Evolutionary conservation across 2,888 invertebrate species (phyloP).

Genomic region (Fissipunctia ypsillon): DNA sequence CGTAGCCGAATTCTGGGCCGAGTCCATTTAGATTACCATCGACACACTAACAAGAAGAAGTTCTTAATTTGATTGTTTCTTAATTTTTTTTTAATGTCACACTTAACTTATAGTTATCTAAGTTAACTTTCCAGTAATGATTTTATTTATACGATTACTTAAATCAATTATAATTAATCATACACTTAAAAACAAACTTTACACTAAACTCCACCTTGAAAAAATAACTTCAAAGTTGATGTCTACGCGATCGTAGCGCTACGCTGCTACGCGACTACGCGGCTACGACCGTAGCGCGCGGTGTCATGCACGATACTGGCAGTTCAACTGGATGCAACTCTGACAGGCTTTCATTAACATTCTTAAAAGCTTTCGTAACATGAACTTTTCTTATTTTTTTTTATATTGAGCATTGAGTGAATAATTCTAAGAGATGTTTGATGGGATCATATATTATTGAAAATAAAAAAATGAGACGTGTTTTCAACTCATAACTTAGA

Average conservation of each 20-base stretch:
- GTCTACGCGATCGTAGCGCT: constrained; percentile 54
- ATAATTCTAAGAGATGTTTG: background rate
- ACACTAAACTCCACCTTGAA: constrained; percentile 1
- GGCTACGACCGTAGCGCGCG: constrained; percentile 71
- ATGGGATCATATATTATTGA: background rate
- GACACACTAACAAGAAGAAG: no score
- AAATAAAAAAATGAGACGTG: no score
- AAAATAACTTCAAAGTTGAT: constrained; percentile 45
- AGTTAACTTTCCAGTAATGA: background rate
- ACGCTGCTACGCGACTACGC: constrained; percentile 58
- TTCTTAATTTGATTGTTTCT: no score
- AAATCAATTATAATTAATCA: background rate
- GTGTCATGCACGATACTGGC: constrained; percentile 43
- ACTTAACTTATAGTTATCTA: background rate
- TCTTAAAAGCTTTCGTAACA: background rate
- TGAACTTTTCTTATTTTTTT: background rate
- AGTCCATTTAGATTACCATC: no score
- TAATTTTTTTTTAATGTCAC: background rate
- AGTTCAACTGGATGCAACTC: constrained; percentile 25
- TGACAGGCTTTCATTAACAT: background rate
- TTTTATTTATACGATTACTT: background rate
- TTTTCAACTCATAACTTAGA: background rate
- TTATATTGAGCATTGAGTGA: background rate
- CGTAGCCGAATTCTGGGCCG: no score
- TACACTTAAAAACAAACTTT: background rate